Conservation (phyloP, 2,888 invertebrate species). For the Drosophila austrosaltans region DNA sequence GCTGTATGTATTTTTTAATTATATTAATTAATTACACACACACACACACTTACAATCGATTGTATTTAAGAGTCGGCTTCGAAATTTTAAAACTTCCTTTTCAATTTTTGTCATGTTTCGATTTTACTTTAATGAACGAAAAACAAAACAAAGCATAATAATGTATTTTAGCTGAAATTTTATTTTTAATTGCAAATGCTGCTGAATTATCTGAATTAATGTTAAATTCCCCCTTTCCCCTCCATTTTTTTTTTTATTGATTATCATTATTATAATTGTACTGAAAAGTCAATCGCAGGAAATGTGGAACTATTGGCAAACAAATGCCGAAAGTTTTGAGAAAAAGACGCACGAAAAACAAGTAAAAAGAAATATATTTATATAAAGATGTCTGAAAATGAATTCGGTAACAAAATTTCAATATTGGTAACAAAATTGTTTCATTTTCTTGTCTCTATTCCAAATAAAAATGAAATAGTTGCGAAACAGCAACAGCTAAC, state of each 20-base stretch:
- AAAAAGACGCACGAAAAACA: slow-evolving; percentile 1
- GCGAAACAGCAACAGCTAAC: not conserved
- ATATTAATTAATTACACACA: slow-evolving; percentile 63
- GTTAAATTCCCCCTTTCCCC: not conserved
- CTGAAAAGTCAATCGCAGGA: slow-evolving; percentile 10
- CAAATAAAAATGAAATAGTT: not conserved
- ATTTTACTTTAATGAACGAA: slow-evolving; percentile 11
- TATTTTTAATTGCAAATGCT: slow-evolving; percentile 2
- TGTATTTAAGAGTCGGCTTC: slow-evolving; percentile 3
- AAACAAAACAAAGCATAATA: not conserved
- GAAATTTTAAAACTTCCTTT: not conserved
- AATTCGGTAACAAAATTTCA: not conserved
- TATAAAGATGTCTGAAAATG: not conserved
- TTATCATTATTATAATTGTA: not conserved
- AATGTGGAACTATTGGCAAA: not conserved
- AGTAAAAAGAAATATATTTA: not conserved
- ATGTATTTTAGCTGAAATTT: slow-evolving; percentile 11
- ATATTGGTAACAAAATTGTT: not conserved
- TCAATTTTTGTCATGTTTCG: slow-evolving; percentile 6
- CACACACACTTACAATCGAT: slow-evolving; percentile 34
- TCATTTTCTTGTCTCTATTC: not conserved
- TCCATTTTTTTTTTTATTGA: not conserved
- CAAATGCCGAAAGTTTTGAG: not conserved
- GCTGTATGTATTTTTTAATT: slow-evolving; percentile 71
- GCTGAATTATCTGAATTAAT: slow-evolving; percentile 10